phyloP scores from a whole-genome alignment of 1,140 invertebrate genomes.

The Apis dorsata region DNA sequence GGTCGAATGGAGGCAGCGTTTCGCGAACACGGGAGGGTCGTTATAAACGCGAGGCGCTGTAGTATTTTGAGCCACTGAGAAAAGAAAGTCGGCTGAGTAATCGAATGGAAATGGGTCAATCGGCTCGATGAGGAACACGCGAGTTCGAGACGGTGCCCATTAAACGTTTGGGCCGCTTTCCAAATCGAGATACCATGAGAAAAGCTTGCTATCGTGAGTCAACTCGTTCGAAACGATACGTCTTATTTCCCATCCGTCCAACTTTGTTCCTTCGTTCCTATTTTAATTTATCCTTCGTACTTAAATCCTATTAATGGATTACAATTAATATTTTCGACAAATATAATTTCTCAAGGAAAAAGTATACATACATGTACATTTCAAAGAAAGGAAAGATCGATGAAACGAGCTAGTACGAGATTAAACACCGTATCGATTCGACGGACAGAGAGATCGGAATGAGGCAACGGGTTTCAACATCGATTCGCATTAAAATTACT shows the following conservation, averaged over 20 bases:
- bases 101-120: slow-evolving; percentile 36
- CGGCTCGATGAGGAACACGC: slow-evolving; percentile 20
- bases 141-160: slow-evolving; percentile 47
- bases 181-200: slow-evolving; percentile 40
- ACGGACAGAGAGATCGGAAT: neutral
- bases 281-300: no score
- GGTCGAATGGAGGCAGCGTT: neutral
- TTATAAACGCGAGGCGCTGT: neutral
- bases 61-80: neutral
- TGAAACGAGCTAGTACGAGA: neutral
- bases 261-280: neutral
- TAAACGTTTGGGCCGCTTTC: slow-evolving; percentile 51
- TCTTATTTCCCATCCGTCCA: neutral
- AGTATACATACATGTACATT: neutral
- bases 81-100: slow-evolving; percentile 35
- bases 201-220: slow-evolving; percentile 24
- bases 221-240: slow-evolving; percentile 17
- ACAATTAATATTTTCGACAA: no score
- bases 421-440: neutral
- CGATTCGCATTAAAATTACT: slow-evolving; percentile 37
- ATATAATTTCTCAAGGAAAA: neutral
- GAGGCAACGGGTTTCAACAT: slow-evolving; percentile 4
- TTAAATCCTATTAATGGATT: no score
- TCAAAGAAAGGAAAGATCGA: no score
- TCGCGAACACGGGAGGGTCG: neutral